A percentile compares a stretch with the other conserved stretches of the same genome.
phyloP scores from a whole-genome alignment of 2,797 vertebrate genomes.

The Esox lucius region DNA sequence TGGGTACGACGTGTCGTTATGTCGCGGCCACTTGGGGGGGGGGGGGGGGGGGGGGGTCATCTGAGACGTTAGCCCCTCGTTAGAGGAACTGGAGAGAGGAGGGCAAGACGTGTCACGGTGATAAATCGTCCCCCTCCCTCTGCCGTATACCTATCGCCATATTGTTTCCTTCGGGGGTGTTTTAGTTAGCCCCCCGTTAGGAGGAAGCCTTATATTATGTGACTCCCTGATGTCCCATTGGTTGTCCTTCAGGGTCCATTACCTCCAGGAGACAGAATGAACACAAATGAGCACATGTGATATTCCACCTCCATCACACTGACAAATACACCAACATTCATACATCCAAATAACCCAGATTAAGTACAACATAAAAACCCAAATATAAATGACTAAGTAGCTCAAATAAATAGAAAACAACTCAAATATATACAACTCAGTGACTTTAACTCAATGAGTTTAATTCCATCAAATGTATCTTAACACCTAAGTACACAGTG shows the following conservation, averaged over 20 bases:
- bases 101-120: slow-evolving; percentile 17
- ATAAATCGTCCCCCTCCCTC: slow-evolving; percentile 22
- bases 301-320: slow-evolving; percentile 9
- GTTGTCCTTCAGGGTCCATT: neutral
- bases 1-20: neutral
- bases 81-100: slow-evolving; percentile 20
- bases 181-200: slow-evolving; percentile 22
- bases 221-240: neutral
- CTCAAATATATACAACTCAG: too few species aligned
- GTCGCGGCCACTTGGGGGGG: slow-evolving; percentile 20
- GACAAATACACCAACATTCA: neutral
- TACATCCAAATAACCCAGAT: too few species aligned
- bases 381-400: too few species aligned
- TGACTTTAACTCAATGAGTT: too few species aligned
- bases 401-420: too few species aligned
- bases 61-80: slow-evolving; percentile 42
- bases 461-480: too few species aligned
- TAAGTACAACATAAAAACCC: too few species aligned
- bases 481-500: too few species aligned
- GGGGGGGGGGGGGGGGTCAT: slow-evolving; percentile 16
- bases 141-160: slow-evolving; percentile 30
- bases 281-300: neutral
- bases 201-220: slow-evolving; percentile 24
- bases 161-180: slow-evolving; percentile 26
- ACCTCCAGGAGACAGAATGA: neutral